phyloP scores from a whole-genome alignment of 2,888 invertebrate genomes.

The Agrotis puta region DNA sequence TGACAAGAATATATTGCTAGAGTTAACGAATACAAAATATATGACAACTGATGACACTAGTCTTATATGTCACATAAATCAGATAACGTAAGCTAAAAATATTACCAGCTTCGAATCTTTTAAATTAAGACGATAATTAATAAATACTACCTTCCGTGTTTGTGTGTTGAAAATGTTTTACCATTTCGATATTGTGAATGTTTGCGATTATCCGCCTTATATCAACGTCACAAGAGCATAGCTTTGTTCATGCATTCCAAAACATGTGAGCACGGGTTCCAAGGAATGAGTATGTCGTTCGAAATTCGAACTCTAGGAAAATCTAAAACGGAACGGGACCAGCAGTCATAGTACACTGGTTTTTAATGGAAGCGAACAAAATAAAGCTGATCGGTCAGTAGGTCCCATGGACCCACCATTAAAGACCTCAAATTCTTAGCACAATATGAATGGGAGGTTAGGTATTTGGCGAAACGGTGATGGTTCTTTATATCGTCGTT shows the following conservation, averaged over 20 bases:
- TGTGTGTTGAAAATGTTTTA: constrained; percentile 87
- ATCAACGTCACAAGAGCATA: constrained; percentile 83
- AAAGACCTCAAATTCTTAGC: constrained; percentile 83
- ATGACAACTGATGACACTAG: constrained; percentile 15
- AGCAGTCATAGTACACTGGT: constrained; percentile 88
- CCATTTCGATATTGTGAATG: constrained; percentile 87
- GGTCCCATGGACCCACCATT: constrained; percentile 67
- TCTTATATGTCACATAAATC: constrained; percentile 15
- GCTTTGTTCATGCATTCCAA: constrained; percentile 86
- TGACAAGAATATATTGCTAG: constrained; percentile 21
- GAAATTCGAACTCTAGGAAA: constrained; percentile 56
- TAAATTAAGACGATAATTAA: constrained; percentile 84
- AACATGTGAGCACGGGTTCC: constrained; percentile 81
- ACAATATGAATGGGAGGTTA: constrained; percentile 89
- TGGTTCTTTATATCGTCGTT: constrained; percentile 89
- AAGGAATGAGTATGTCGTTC: constrained; percentile 87
- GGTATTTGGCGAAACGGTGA: constrained; percentile 88
- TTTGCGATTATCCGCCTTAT: constrained; percentile 81
- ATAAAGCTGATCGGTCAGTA: constrained; percentile 80
- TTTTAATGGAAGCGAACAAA: constrained; percentile 86
- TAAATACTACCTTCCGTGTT: constrained; percentile 89
- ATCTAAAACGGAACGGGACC: constrained; percentile 71
- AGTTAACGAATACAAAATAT: constrained; percentile 34
- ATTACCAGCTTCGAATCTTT: constrained; percentile 69
- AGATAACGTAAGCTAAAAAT: constrained; percentile 76